These are phyloP conservation scores for Tetramorium simillimum DNA, from an alignment of 1,140 invertebrate species.

Conservation along the genomic window DNA sequence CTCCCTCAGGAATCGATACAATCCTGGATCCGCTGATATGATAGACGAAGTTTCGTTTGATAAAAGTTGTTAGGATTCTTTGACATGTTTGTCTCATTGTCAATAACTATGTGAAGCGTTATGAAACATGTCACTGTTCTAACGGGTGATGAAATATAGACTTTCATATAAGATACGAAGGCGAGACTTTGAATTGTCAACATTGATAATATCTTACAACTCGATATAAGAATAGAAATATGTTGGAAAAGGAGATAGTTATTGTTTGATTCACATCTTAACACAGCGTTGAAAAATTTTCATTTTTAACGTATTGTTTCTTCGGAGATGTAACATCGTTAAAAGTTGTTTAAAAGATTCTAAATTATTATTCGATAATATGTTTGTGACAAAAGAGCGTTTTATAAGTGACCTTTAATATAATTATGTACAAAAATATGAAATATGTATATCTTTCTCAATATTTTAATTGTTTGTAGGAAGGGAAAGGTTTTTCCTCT, in stretches of 20 bases:
- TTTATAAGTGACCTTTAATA: not conserved
- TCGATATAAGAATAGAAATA: not conserved
- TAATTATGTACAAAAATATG: constrained; percentile 20
- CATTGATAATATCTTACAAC: not conserved
- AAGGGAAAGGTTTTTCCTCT: not conserved
- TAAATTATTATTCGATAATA: not conserved
- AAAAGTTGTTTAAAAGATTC: constrained; percentile 13
- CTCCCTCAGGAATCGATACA: not conserved
- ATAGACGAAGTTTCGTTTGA: constrained; percentile 12
- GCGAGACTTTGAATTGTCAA: not conserved
- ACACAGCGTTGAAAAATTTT: not conserved
- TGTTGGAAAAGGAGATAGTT: not conserved
- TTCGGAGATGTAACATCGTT: constrained; percentile 1
- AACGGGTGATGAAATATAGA: constrained; percentile 10
- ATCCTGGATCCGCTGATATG: not conserved
- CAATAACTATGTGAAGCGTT: not conserved
- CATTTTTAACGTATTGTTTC: not conserved
- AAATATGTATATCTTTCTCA: not conserved
- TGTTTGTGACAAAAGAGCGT: not conserved
- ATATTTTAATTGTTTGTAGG: not conserved
- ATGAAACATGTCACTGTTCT: not conserved
- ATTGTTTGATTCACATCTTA: not conserved
- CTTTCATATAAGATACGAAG: not conserved
- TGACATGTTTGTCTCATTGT: constrained; percentile 33
- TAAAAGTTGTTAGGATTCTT: constrained; percentile 17